phyloP scores from a whole-genome alignment of 2,888 invertebrate species.

The Aphodius granarius region DNA sequence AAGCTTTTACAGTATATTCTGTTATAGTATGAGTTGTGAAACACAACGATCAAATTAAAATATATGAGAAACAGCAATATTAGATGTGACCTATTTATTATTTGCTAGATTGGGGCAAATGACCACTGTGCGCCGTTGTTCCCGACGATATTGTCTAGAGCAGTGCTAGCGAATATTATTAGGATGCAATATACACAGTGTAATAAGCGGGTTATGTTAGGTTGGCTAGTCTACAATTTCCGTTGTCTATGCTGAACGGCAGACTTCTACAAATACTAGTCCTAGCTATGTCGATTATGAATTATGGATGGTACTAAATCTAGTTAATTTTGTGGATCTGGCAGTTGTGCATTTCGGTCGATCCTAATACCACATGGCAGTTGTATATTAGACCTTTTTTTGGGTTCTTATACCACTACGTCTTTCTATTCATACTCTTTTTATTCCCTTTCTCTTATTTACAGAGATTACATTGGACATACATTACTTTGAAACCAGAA shows the following conservation, averaged over 20 bases:
- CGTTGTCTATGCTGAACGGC: background rate
- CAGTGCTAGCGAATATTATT: background rate
- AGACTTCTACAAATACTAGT: background rate
- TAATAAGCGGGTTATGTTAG: background rate
- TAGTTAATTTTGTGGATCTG: background rate
- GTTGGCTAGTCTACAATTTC: background rate
- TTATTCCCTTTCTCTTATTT: background rate
- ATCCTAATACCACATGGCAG: background rate
- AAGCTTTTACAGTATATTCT: too few relatives aligned
- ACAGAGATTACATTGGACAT: background rate
- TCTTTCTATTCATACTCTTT: background rate
- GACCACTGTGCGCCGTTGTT: too few relatives aligned
- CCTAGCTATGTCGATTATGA: background rate
- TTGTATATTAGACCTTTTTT: too few relatives aligned
- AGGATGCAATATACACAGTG: background rate
- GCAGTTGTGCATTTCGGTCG: background rate
- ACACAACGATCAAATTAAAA: too few relatives aligned
- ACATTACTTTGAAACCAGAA: background rate
- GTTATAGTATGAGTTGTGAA: too few relatives aligned
- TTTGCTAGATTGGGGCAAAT: too few relatives aligned
- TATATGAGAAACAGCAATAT: too few relatives aligned
- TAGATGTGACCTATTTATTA: too few relatives aligned
- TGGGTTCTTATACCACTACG: background rate
- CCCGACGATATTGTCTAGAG: background rate
- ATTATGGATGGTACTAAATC: background rate